Percentiles rank a stretch among this genome's conserved stretches.
Conservation (phyloP, 1,140 invertebrate genomes). For the Maniola jurtina region DNA sequence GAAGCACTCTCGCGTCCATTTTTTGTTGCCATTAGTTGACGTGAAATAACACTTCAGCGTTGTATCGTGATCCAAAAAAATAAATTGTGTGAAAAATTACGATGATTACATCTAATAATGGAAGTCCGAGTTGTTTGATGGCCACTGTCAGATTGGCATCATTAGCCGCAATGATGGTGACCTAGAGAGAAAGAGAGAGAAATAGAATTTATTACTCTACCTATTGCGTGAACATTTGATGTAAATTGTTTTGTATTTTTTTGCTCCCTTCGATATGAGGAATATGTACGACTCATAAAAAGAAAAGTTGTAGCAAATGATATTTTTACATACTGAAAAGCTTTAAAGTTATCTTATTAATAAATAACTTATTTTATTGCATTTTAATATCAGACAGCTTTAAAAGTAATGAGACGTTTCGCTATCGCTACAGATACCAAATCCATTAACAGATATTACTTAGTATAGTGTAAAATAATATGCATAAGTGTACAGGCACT, state of each 20-base stretch:
- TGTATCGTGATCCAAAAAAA: conserved; percentile 66
- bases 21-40: conserved; percentile 75
- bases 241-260: conserved; percentile 1
- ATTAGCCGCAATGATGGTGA: conserved; percentile 72
- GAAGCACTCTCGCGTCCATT: conserved; percentile 51
- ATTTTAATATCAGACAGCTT: conserved; percentile 25
- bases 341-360: conserved; percentile 14
- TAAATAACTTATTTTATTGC: conserved; percentile 24
- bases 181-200: conserved; percentile 34
- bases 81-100: conserved; percentile 78
- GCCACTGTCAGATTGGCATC: conserved; percentile 67
- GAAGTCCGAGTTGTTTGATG: conserved; percentile 60
- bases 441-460: conserved; percentile 31
- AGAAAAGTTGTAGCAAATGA: not conserved
- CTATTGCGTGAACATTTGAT: not conserved
- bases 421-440: conserved; percentile 25
- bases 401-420: conserved; percentile 31
- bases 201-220: conserved; percentile 9
- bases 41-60: conserved; percentile 65
- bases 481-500: conserved; percentile 14
- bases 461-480: conserved; percentile 13
- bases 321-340: conserved; percentile 9
- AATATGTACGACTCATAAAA: not conserved
- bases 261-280: not conserved
- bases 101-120: conserved; percentile 75